A percentile compares a stretch with the other conserved stretches of the same genome.
phyloP scores from a whole-genome alignment of 2,888 invertebrate genomes.

The Crematogaster levior region DNA sequence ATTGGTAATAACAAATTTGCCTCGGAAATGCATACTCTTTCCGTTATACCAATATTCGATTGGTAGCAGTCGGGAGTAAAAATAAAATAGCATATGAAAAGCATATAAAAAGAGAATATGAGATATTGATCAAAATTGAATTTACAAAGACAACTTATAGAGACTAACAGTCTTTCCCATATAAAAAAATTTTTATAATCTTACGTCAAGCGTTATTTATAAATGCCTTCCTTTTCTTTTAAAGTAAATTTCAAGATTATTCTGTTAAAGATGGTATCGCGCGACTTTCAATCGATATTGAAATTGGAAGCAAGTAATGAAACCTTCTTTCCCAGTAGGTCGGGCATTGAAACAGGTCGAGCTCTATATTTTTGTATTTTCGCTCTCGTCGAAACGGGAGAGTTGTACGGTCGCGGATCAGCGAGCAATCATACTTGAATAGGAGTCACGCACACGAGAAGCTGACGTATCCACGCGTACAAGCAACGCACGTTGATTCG shows the following conservation, averaged over 20 bases:
- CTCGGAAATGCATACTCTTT: too few species aligned
- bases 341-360: conserved; percentile 22
- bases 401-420: conserved; percentile 23
- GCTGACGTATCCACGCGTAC: conserved; percentile 44
- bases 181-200: not conserved
- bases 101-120: not conserved
- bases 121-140: not conserved
- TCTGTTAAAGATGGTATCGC: conserved; percentile 10
- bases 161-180: not conserved
- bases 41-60: too few species aligned
- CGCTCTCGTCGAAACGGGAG: conserved; percentile 24
- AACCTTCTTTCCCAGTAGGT: conserved; percentile 31
- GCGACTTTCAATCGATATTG: conserved; percentile 25
- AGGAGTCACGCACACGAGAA: conserved; percentile 23
- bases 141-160: not conserved
- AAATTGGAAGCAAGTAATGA: conserved; percentile 35
- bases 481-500: conserved; percentile 55
- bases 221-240: not conserved
- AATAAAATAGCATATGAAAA: too few species aligned
- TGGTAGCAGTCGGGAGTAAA: too few species aligned
- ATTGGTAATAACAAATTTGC: too few species aligned
- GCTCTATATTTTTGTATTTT: conserved; percentile 28
- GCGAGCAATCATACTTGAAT: conserved; percentile 53
- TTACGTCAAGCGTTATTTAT: not conserved
- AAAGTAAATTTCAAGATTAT: not conserved